Percentiles rank a stretch among this genome's conserved stretches.
Evolutionary conservation across 2,888 invertebrate genomes (phyloP).

Genomic region (Chironomus tentans): DNA sequence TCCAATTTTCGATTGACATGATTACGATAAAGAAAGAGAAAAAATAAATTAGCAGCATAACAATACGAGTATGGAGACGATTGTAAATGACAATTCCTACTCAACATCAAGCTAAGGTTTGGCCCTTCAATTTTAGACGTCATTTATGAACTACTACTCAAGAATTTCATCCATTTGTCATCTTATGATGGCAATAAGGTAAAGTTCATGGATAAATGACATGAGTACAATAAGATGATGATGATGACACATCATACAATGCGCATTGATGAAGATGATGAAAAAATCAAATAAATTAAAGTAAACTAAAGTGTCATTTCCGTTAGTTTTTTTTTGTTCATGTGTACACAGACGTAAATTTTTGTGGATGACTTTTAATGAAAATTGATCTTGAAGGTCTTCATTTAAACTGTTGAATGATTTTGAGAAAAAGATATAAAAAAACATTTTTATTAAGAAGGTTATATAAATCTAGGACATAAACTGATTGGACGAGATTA

Average conservation of each 20-base stretch:
- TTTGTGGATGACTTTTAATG: background rate
- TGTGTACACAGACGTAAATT: background rate
- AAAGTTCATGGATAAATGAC: background rate
- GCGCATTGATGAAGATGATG: background rate
- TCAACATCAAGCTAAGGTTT: no score
- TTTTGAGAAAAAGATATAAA: background rate
- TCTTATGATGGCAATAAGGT: background rate
- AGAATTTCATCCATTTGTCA: background rate
- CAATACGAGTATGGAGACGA: no score
- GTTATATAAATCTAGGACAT: background rate
- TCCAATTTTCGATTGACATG: no score
- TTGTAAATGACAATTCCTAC: no score
- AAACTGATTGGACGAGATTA: constrained; percentile 4
- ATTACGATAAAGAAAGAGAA: no score
- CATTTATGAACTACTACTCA: background rate
- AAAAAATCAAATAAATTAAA: background rate
- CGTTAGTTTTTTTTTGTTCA: background rate
- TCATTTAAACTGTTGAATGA: constrained; percentile 1
- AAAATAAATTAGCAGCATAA: no score
- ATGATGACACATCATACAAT: background rate
- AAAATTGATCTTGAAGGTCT: constrained; percentile 12
- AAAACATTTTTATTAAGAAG: background rate
- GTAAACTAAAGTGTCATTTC: background rate
- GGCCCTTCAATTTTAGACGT: no score
- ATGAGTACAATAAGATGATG: background rate